phyloP scores from a whole-genome alignment of 2,797 vertebrate genomes.

The Ctenopoma kingsleyae region DNA sequence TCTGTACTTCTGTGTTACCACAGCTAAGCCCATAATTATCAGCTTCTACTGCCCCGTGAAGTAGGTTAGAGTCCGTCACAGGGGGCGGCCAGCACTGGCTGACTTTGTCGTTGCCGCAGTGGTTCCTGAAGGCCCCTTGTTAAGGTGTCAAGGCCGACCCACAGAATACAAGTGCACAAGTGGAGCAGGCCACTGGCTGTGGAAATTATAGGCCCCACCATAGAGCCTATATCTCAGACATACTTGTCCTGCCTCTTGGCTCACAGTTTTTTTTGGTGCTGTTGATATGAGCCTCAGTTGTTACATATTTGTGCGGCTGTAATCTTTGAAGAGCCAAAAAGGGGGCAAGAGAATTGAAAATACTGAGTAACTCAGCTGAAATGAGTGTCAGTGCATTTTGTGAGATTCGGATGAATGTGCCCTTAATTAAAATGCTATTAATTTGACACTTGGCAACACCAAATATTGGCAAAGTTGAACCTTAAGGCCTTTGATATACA shows the following conservation, averaged over 20 bases:
- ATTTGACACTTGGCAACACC: background rate
- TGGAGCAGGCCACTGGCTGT: conserved; percentile 27
- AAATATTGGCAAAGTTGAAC: background rate
- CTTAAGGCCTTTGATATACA: background rate
- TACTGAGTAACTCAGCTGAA: background rate
- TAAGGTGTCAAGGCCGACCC: conserved; percentile 34
- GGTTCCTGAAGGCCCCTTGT: conserved; percentile 40
- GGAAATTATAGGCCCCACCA: conserved; percentile 49
- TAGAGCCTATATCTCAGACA: conserved; percentile 7
- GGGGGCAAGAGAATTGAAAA: background rate
- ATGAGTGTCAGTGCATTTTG: background rate
- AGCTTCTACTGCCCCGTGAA: conserved; percentile 46
- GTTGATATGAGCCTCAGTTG: conserved; percentile 1
- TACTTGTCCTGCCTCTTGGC: conserved; percentile 6
- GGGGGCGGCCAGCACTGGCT: conserved; percentile 1
- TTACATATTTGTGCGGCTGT: conserved; percentile 23
- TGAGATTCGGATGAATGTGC: background rate
- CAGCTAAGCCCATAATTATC: conserved; percentile 64
- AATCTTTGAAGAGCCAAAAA: conserved; percentile 2
- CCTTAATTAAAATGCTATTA: conserved; percentile 14
- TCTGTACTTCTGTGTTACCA: conserved; percentile 34
- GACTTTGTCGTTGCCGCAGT: conserved; percentile 40
- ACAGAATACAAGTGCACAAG: conserved; percentile 30
- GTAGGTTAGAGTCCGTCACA: conserved; percentile 40
- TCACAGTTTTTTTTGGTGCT: conserved; percentile 20